Base-by-base conservation (phyloP, 2,113 vertebrate genomes). In the Patagioenas fasciata region DNA sequence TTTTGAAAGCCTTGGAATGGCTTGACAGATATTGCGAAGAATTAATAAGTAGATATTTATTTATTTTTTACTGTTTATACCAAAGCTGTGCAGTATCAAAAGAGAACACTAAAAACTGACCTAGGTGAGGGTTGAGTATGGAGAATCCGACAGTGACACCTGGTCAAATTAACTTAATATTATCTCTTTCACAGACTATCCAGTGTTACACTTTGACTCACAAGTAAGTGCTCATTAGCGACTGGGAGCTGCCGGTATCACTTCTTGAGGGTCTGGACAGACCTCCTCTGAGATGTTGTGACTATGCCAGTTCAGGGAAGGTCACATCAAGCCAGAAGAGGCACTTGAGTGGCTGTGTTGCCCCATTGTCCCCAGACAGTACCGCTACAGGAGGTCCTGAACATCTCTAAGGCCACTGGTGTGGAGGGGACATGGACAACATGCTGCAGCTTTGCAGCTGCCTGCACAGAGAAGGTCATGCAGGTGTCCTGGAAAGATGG, bases 351-450 rank as follows among this genome's bases (percentile, higher is more conserved):
- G 71, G n/a, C 54, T 36, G 8, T 17, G 10, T 71, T 60, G 57
- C 16, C 25, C 21, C 11, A 1, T 69, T 0, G 0, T 92, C 25
- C 31, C 31, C 36, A 44, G 32, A 17, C 24, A 20, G 50, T 32
- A 10, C 15, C 8, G 1, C 38, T 60, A 2, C 1, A 0, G 15
- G 44, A 71, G 62, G 32, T 83, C 13, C 25, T 10, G 38, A 4
- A 11, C 0, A 0, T 44, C 9, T 86, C 21, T 0, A 21, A 44
- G 53, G 65, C 36, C 4, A 11, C 25, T 0, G 4, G 5, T 15
- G 42, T 12, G 20, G 47, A 66, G 60, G 13, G 21, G 19, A 38
- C 36, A 25, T 9, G 5, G 51, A 38, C 25, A 23, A 28, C 0
- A 3, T 3, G 13, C 36, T 40, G 47, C 58, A 47, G 65, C 34